Evolutionary conservation across 2,113 vertebrate genomes (phyloP).

Genomic region (Azemiops feae): DNA sequence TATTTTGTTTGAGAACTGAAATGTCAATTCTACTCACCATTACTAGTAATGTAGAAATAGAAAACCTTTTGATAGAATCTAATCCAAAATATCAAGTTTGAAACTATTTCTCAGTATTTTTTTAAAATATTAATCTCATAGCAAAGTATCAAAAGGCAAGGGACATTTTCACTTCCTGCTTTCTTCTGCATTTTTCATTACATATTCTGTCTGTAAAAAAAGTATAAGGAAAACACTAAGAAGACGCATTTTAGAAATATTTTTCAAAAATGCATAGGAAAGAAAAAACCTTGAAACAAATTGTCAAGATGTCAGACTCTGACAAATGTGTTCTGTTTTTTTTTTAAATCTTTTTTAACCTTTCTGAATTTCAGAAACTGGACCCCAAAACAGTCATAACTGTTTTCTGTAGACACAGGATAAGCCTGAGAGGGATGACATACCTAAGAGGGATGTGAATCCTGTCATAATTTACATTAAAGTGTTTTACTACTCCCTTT

Average conservation of each 20-base stretch:
- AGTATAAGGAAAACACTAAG: neutral
- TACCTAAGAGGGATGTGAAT: conserved; percentile 7
- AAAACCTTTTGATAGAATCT: neutral
- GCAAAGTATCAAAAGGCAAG: neutral
- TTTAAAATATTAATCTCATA: neutral
- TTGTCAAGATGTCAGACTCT: neutral
- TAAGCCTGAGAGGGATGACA: neutral
- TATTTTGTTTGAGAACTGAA: neutral
- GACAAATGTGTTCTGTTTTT: neutral
- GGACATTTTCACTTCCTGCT: neutral
- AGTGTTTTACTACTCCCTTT: conserved; percentile 30
- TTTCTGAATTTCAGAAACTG: neutral
- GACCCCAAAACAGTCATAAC: neutral
- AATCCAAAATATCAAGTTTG: neutral
- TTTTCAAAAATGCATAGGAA: neutral
- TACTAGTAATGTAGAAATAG: too few species aligned
- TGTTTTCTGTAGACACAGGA: neutral
- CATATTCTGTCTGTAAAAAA: neutral
- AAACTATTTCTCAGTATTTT: neutral
- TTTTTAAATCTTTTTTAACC: neutral
- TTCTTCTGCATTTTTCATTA: neutral
- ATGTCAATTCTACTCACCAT: neutral
- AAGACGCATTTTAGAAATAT: neutral
- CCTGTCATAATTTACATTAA: conserved; percentile 8
- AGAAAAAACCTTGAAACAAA: neutral